Evolutionary conservation across 2,113 vertebrate genomes (phyloP), one percentile per base, ranked within the genome.

Genomic region (Xyliphius kryptos): DNA sequence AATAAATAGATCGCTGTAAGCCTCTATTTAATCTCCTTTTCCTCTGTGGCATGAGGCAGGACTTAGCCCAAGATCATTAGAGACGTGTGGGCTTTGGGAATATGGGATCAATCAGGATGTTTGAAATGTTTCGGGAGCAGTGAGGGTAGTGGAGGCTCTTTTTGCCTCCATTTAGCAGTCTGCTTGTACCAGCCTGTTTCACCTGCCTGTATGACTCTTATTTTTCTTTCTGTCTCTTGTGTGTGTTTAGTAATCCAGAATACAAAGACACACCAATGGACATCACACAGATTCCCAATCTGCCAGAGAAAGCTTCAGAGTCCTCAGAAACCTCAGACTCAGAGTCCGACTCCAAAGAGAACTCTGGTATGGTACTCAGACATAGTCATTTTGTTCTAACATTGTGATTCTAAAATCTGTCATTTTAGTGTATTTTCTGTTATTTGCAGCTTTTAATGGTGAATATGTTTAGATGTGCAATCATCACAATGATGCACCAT

Each of bases 201-300:
- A 32, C 13, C 41, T 38, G 56, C 36, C 47, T 16, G 40, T 54
- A 32, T 43, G 19, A 51, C 66, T 61, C 41, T 68, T 46, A 61
- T n/a, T 54, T 58, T 11, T 63, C 9, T 59, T 9, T 68, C 20
- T 70, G n/a, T 58, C 16, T 41, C 44, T 65, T 2, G 50, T 71
- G 65, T 71, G 38, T 68, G n/a, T 67, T 10, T 83, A 99, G 96
- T 77, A 92, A 94, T 64, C 90, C 78, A 0, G 96, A 99, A 76
- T 97, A 94, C 82, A 99, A 99, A 81, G 94, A 99, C 83, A 91
- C 88, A 2, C 96, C 92, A 21, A 95, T 99, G 83, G 96, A 99
- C 80, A 93, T 99, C 50, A 89, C 91, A 57, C 95, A 99, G 82
- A 89, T 99, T 70, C 94, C 94, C 17, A 93, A 92, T 60, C 87